Evolutionary conservation across 2,113 vertebrate genomes (phyloP).

Genomic region (Petrocephalus microphthalmus): DNA sequence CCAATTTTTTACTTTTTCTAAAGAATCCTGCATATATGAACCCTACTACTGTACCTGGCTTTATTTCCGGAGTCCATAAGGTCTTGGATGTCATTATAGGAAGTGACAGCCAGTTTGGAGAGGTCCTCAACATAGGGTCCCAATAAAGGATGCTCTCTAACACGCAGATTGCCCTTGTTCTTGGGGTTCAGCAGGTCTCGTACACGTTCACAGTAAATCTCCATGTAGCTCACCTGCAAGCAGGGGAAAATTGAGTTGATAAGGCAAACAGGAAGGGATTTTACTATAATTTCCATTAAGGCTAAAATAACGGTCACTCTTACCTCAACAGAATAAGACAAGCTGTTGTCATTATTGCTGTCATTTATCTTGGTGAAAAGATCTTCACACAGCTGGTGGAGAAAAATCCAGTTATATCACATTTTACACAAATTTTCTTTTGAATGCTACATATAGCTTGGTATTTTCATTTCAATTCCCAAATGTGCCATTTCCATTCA

Average conservation of each 20-base stretch:
- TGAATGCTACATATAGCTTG: neutral
- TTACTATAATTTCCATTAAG: neutral
- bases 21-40: neutral
- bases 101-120: constrained; percentile 92
- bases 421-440: neutral
- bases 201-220: constrained; percentile 95
- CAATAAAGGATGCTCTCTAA: constrained; percentile 91
- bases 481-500: neutral
- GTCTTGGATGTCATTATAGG: constrained; percentile 94
- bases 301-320: constrained; percentile 20
- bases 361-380: constrained; percentile 91
- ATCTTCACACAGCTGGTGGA: constrained; percentile 83
- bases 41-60: constrained; percentile 78
- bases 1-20: neutral
- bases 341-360: constrained; percentile 81
- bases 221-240: constrained; percentile 93
- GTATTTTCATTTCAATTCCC: neutral
- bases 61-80: constrained; percentile 99
- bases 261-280: neutral
- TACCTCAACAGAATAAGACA: constrained; percentile 96
- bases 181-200: constrained; percentile 95
- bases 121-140: constrained; percentile 94
- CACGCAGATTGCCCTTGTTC: constrained; percentile 92
- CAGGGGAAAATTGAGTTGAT: neutral
- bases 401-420: neutral